phyloP scores from a whole-genome alignment of 2,113 vertebrate species.

The Sitta europaea region DNA sequence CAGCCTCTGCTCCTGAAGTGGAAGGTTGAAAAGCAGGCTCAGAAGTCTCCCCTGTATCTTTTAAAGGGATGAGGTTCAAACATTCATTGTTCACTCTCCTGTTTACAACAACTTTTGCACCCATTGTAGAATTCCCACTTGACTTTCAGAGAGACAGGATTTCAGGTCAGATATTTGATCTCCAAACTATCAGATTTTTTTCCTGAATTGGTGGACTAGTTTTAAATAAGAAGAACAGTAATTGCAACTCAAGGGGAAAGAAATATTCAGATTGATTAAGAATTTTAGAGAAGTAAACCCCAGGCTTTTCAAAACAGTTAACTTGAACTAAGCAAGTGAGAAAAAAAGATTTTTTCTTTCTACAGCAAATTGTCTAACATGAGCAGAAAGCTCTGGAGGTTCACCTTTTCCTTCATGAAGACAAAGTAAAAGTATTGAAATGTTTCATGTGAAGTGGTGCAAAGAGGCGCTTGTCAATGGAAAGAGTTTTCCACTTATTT shows the following conservation, averaged over 20 bases:
- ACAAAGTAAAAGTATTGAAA: not conserved
- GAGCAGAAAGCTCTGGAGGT: not conserved
- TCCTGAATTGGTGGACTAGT: not conserved
- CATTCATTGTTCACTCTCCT: not conserved
- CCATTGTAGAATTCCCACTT: not conserved
- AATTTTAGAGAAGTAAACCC: not conserved
- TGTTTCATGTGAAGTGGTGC: not conserved
- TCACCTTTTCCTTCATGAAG: not conserved
- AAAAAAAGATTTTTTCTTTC: not conserved
- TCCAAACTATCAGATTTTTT: not conserved
- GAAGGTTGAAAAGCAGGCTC: not conserved
- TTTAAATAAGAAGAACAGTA: not conserved
- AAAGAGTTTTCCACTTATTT: not conserved
- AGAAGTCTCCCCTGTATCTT: not conserved
- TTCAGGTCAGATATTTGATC: not conserved
- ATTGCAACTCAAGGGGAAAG: not conserved
- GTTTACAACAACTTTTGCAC: not conserved
- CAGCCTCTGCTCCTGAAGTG: not conserved
- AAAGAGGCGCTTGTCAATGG: not conserved
- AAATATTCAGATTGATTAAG: not conserved
- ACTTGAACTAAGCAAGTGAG: not conserved
- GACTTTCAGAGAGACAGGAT: not conserved
- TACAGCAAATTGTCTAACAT: not conserved
- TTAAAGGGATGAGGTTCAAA: not conserved
- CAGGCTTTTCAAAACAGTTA: not conserved